These are phyloP conservation scores for Pogonocichla stellata DNA, from an alignment of 2,113 vertebrate genomes.

Conservation along the genomic window DNA sequence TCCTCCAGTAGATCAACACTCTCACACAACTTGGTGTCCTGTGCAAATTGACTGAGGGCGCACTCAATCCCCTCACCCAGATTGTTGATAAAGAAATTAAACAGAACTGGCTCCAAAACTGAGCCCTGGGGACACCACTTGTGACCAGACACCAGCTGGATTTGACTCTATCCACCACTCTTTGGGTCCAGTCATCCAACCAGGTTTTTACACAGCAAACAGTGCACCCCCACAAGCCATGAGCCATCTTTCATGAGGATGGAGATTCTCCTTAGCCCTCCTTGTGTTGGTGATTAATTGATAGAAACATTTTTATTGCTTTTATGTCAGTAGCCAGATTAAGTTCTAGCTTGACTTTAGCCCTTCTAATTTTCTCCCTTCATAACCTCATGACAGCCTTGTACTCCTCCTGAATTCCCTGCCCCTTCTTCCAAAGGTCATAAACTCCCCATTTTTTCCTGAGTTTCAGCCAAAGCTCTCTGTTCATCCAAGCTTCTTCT, in stretches of 20 bases:
- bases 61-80: not conserved
- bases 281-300: not conserved
- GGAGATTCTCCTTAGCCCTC: not conserved
- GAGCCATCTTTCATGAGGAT: not conserved
- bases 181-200: not conserved
- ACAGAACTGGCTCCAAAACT: not conserved
- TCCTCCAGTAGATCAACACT: not conserved
- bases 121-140: not conserved
- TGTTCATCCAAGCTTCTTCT: not conserved
- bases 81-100: not conserved
- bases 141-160: not conserved
- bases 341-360: not conserved
- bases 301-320: not conserved
- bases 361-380: not conserved
- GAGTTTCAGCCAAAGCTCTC: not conserved
- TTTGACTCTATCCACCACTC: not conserved
- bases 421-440: not conserved
- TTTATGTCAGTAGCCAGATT: not conserved
- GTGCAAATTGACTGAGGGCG: not conserved
- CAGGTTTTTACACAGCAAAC: not conserved
- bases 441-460: not conserved
- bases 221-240: fast-evolving
- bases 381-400: not conserved
- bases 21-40: not conserved
- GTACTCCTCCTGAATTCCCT: not conserved